Percentiles rank a stretch among this genome's conserved stretches.
Conservation (phyloP, 2,797 vertebrate species). For the Clarias pachynema region DNA sequence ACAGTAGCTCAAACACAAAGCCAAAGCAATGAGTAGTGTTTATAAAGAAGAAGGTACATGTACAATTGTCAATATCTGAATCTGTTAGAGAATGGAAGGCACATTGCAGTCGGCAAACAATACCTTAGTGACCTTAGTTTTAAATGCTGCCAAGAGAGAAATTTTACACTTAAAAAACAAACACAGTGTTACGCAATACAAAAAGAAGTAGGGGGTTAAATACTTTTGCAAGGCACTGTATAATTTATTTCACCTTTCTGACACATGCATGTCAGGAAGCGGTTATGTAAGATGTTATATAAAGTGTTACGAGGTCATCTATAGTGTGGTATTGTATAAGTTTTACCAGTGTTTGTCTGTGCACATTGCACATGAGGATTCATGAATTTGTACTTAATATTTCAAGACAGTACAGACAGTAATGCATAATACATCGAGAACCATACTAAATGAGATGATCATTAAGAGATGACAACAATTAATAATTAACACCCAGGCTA, state of each 20-base stretch:
- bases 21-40: too few relatives aligned
- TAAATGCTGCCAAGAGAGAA: too few relatives aligned
- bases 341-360: not conserved
- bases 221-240: not conserved
- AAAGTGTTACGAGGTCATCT: not conserved
- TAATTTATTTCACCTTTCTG: not conserved
- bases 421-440: constrained; percentile 7
- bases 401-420: not conserved
- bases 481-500: not conserved
- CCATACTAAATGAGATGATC: not conserved
- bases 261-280: not conserved
- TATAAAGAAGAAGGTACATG: too few relatives aligned
- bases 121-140: too few relatives aligned
- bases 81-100: too few relatives aligned
- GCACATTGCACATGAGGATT: not conserved
- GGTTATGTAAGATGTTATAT: not conserved
- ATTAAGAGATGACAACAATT: constrained; percentile 11
- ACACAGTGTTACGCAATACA: too few relatives aligned
- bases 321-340: not conserved
- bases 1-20: too few relatives aligned
- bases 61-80: too few relatives aligned
- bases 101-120: too few relatives aligned
- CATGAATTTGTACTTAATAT: not conserved
- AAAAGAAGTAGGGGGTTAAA: not conserved
- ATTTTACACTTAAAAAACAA: too few relatives aligned